phyloP scores from a whole-genome alignment of 2,797 vertebrate species.

The Diplodus puntazzo region DNA sequence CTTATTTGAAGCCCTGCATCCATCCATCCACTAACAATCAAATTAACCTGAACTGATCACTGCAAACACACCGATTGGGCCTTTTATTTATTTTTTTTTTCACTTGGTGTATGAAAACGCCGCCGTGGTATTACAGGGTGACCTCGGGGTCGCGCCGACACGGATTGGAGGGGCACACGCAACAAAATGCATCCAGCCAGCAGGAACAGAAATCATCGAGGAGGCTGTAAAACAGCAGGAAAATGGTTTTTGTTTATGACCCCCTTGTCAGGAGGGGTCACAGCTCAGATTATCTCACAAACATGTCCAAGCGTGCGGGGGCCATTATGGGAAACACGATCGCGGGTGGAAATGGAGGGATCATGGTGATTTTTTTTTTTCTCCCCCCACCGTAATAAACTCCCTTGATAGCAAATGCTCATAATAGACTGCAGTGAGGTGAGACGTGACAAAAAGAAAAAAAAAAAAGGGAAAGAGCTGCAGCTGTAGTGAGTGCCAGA shows the following conservation, averaged over 20 bases:
- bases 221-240: conserved; percentile 58
- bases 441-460: conserved; percentile 19
- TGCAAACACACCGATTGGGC: conserved; percentile 36
- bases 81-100: neutral
- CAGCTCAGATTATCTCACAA: conserved; percentile 47
- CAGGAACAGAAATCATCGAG: conserved; percentile 46
- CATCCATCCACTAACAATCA: too few relatives aligned
- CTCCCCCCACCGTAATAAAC: conserved; percentile 45
- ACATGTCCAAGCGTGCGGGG: conserved; percentile 34
- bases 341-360: conserved; percentile 19
- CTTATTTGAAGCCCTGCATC: conserved; percentile 14
- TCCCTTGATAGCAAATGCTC: conserved; percentile 39
- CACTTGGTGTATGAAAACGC: conserved; percentile 26
- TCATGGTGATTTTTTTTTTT: conserved; percentile 10
- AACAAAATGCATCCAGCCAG: conserved; percentile 33
- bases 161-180: conserved; percentile 1
- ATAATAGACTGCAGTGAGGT: conserved; percentile 49
- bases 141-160: conserved; percentile 54
- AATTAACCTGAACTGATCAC: conserved; percentile 5
- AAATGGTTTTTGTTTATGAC: conserved; percentile 56
- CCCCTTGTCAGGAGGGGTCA: conserved; percentile 51
- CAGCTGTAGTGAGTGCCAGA: conserved; percentile 28
- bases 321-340: conserved; percentile 35
- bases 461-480: neutral
- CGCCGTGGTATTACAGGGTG: conserved; percentile 7